phyloP scores from a whole-genome alignment of 2,797 vertebrate species.

The Odontamblyopus lacepedii region DNA sequence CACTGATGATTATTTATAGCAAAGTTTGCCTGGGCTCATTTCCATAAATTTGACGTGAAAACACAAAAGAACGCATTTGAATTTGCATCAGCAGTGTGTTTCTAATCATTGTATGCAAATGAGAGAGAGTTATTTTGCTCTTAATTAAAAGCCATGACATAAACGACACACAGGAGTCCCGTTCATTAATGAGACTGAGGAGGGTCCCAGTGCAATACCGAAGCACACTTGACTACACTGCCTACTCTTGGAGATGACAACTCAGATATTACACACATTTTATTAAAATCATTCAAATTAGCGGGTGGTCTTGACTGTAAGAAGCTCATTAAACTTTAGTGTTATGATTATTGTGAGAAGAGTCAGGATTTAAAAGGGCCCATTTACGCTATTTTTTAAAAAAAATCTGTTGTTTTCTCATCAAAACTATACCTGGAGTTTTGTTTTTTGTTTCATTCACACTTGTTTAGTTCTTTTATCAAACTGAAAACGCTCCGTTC shows the following conservation, averaged over 20 bases:
- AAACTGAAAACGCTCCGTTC: too few relatives aligned
- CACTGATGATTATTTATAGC: background rate
- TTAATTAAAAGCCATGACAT: conserved; percentile 34
- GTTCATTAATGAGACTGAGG: conserved; percentile 22
- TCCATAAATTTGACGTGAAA: conserved; percentile 1
- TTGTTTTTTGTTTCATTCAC: too few relatives aligned
- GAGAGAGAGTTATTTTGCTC: conserved; percentile 10
- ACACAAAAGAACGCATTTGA: conserved; percentile 1
- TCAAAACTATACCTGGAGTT: too few relatives aligned
- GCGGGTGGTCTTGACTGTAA: conserved; percentile 25
- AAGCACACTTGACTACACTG: conserved; percentile 19
- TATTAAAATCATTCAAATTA: conserved; percentile 4
- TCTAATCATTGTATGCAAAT: conserved; percentile 24
- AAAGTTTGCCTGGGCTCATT: background rate
- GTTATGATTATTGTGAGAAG: too few relatives aligned
- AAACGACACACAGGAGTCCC: conserved; percentile 30
- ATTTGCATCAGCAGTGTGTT: background rate
- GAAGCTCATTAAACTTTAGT: conserved; percentile 16
- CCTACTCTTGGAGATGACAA: conserved; percentile 13
- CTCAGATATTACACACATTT: conserved; percentile 22
- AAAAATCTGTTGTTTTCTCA: too few relatives aligned
- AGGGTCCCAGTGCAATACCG: conserved; percentile 11
- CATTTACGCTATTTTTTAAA: too few relatives aligned
- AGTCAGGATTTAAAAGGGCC: too few relatives aligned
- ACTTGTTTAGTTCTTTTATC: too few relatives aligned